A percentile compares a stretch with the other conserved stretches of the same genome.
Conservation (phyloP, 2,113 vertebrate genomes). For the Boulengeromyrus knoepffleri region DNA sequence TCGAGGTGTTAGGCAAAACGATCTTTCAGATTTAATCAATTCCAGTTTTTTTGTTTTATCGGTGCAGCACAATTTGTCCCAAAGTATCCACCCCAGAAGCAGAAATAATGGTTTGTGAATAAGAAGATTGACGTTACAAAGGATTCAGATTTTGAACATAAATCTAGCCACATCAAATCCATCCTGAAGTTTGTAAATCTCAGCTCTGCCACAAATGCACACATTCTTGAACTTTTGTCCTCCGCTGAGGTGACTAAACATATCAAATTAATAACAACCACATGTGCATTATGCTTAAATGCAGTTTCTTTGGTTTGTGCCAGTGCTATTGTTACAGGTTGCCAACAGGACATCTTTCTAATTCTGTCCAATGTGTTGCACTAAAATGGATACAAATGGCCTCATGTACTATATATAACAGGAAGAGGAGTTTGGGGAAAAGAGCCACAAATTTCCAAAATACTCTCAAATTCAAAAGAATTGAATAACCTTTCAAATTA, state of each 20-base stretch:
- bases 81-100: not conserved
- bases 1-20: not conserved
- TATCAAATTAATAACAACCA: constrained; percentile 5
- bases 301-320: not conserved
- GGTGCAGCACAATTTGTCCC: not conserved
- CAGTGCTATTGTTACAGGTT: not conserved
- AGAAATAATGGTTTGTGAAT: constrained; percentile 1
- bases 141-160: not conserved
- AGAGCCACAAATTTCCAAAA: not conserved
- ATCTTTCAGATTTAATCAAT: not conserved
- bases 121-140: not conserved
- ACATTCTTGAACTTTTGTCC: constrained; percentile 13
- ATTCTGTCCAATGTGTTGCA: not conserved
- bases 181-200: constrained; percentile 1
- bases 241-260: constrained; percentile 8
- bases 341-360: not conserved
- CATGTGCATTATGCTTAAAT: not conserved
- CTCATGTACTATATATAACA: not conserved
- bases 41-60: not conserved
- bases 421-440: not conserved
- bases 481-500: not conserved
- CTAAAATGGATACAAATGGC: not conserved
- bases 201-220: not conserved
- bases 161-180: constrained; percentile 4
- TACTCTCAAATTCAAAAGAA: not conserved